Percentiles rank a stretch among this genome's conserved stretches.
Evolutionary conservation across 2,888 invertebrate species (phyloP).

Genomic region (Hesperia comma): DNA sequence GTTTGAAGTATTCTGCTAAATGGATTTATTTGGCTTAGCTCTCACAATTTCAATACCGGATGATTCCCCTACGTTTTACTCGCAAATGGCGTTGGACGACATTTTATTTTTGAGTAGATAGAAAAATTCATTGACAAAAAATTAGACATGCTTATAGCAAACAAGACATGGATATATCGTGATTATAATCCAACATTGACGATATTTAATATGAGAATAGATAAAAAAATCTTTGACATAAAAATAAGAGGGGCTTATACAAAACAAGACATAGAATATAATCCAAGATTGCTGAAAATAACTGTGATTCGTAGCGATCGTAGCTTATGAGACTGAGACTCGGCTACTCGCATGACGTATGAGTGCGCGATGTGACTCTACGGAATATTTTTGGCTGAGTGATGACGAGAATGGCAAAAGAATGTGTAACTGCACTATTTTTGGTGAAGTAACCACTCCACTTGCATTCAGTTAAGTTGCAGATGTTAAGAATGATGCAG

Average conservation of each 20-base stretch:
- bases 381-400: constrained; percentile 19
- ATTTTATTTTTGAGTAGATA: too few species aligned
- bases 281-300: constrained; percentile 7
- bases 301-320: constrained; percentile 1
- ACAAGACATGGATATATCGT: background rate
- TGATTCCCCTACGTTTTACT: background rate
- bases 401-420: constrained; percentile 6
- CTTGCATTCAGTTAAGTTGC: background rate
- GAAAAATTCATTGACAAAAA: too few species aligned
- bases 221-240: too few species aligned
- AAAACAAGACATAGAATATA: background rate
- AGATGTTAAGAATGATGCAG: constrained; percentile 6
- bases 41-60: background rate
- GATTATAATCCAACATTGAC: background rate
- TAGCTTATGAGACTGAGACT: background rate
- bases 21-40: background rate
- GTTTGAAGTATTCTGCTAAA: background rate
- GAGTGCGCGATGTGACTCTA: constrained; percentile 9
- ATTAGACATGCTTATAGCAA: background rate
- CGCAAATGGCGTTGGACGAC: too few species aligned
- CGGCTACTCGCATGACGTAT: constrained; percentile 10
- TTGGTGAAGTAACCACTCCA: background rate
- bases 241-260: too few species aligned
- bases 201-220: too few species aligned
- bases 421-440: background rate